A percentile compares a stretch with the other conserved stretches of the same genome.
phyloP scores from a whole-genome alignment of 2,888 invertebrate genomes.

The Phrixothrix hirtus region DNA sequence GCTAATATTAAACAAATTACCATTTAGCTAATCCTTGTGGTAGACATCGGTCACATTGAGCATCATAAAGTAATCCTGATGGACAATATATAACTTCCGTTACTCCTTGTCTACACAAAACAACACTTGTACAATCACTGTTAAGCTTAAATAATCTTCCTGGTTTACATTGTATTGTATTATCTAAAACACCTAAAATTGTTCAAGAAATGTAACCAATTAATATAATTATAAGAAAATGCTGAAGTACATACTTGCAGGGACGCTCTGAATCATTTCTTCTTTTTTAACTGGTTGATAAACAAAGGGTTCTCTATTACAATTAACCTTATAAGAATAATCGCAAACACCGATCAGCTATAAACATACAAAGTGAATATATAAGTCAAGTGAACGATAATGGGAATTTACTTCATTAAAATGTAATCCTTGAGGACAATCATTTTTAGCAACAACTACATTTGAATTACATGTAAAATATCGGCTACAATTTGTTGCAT shows the following conservation, averaged over 20 bases:
- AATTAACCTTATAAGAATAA: constrained; percentile 64
- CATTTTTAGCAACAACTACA: constrained; percentile 59
- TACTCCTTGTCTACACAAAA: constrained; percentile 49
- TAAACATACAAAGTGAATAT: constrained; percentile 39
- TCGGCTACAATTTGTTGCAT: constrained; percentile 64
- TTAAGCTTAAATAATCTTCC: constrained; percentile 50
- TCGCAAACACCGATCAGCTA: constrained; percentile 68
- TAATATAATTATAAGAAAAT: neutral
- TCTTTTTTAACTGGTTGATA: constrained; percentile 7
- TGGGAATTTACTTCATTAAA: constrained; percentile 45
- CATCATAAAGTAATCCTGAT: constrained; percentile 51
- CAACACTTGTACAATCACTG: constrained; percentile 50
- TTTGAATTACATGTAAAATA: constrained; percentile 65
- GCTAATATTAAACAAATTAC: constrained; percentile 40
- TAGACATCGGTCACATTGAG: constrained; percentile 50
- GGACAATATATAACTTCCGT: constrained; percentile 54
- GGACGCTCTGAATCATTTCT: constrained; percentile 34
- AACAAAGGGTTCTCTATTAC: constrained; percentile 13
- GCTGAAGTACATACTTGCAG: constrained; percentile 34
- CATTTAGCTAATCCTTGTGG: constrained; percentile 51
- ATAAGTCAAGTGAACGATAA: no score
- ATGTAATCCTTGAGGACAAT: constrained; percentile 63
- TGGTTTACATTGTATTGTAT: constrained; percentile 38
- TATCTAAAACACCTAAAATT: constrained; percentile 12
- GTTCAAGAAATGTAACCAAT: neutral